Conservation (phyloP, 2,113 vertebrate species). For the Lota lota region DNA sequence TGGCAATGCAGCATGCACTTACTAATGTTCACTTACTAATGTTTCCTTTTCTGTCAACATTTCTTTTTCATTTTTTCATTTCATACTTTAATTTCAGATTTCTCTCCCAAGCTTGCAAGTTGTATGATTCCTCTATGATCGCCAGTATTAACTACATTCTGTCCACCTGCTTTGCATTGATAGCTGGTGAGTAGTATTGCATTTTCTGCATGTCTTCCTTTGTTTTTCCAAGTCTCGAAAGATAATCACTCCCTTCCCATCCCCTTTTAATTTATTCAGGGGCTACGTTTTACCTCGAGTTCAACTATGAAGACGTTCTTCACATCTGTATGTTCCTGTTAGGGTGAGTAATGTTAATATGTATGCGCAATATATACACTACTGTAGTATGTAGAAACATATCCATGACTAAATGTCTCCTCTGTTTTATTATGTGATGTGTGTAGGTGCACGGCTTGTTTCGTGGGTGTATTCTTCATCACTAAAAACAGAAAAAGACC, state of each 20-base stretch:
- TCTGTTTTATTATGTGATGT: constrained; percentile 10
- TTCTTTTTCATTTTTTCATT: neutral
- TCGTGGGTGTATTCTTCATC: constrained; percentile 89
- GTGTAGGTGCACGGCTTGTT: constrained; percentile 82
- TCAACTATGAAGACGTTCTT: constrained; percentile 81
- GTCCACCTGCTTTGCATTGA: constrained; percentile 81
- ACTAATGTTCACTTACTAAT: too few species aligned
- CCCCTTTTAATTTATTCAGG: constrained; percentile 65
- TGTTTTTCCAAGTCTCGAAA: too few species aligned
- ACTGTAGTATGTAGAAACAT: neutral
- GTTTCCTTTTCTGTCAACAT: too few species aligned
- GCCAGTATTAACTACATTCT: constrained; percentile 89
- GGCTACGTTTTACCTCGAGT: constrained; percentile 91
- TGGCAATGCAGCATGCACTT: too few species aligned
- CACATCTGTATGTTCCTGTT: constrained; percentile 92
- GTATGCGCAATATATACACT: neutral
- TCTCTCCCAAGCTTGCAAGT: constrained; percentile 84
- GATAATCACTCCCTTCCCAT: too few species aligned
- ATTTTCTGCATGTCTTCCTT: neutral
- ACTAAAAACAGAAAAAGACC: constrained; percentile 84
- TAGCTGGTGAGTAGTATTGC: constrained; percentile 79
- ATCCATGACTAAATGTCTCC: neutral
- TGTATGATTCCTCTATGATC: constrained; percentile 87
- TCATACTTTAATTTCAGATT: constrained; percentile 85
- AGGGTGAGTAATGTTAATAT: constrained; percentile 78